Conservation (phyloP, 2,113 vertebrate genomes). For the Hydrolagus affinis region DNA sequence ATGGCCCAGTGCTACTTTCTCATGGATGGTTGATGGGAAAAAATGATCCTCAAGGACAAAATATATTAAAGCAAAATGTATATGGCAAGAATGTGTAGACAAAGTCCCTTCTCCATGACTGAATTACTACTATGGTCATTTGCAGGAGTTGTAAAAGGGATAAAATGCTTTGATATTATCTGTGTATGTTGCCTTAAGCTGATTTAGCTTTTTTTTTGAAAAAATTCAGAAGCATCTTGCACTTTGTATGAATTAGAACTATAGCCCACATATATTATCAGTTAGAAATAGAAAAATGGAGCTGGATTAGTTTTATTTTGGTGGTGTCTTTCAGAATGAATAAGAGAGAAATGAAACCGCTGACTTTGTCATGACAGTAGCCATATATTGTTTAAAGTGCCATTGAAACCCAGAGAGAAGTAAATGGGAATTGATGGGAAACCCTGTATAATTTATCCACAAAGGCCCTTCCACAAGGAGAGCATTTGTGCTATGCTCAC, state of each 20-base stretch:
- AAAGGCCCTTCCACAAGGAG: too few species aligned
- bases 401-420: neutral
- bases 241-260: neutral
- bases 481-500: too few species aligned
- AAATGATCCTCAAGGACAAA: neutral
- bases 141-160: neutral
- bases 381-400: neutral
- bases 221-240: neutral
- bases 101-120: neutral
- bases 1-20: neutral
- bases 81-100: neutral
- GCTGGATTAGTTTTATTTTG: neutral
- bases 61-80: neutral
- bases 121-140: neutral
- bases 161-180: neutral
- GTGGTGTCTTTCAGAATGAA: neutral
- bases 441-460: too few species aligned
- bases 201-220: neutral
- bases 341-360: neutral
- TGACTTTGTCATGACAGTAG: neutral
- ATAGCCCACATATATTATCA: neutral
- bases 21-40: neutral
- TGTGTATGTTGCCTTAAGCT: neutral
- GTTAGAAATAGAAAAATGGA: neutral
- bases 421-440: too few species aligned